Evolutionary conservation across 2,797 vertebrate genomes (phyloP).

Genomic region (Sebastes vulpes): DNA sequence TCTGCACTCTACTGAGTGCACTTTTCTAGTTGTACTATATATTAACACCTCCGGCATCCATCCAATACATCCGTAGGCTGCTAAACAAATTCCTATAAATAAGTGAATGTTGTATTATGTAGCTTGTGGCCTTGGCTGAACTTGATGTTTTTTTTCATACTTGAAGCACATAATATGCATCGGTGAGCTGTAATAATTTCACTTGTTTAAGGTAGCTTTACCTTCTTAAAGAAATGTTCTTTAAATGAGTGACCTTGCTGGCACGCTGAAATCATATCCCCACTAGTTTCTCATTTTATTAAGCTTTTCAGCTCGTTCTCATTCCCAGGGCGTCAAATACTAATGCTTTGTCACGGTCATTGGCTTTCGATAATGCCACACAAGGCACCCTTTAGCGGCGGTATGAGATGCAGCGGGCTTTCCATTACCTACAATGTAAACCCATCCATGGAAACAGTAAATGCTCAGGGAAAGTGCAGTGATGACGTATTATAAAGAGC

Average conservation of each 20-base stretch:
- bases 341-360: too few relatives aligned
- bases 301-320: too few relatives aligned
- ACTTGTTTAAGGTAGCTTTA: neutral
- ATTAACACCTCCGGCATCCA: neutral
- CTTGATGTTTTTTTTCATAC: neutral
- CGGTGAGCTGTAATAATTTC: neutral
- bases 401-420: too few relatives aligned
- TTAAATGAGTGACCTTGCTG: neutral
- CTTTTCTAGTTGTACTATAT: accelerated
- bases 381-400: too few relatives aligned
- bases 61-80: neutral
- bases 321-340: too few relatives aligned
- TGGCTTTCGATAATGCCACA: too few relatives aligned
- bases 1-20: neutral
- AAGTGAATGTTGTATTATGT: neutral
- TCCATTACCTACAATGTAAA: too few relatives aligned
- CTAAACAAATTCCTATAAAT: neutral
- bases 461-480: too few relatives aligned
- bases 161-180: neutral
- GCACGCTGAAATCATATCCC: neutral
- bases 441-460: too few relatives aligned
- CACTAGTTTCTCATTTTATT: neutral
- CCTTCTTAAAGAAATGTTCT: neutral
- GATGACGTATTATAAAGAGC: too few relatives aligned
- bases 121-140: neutral